Base-by-base conservation (phyloP, 1,140 invertebrate genomes). In the Macrostomum lignano region DNA sequence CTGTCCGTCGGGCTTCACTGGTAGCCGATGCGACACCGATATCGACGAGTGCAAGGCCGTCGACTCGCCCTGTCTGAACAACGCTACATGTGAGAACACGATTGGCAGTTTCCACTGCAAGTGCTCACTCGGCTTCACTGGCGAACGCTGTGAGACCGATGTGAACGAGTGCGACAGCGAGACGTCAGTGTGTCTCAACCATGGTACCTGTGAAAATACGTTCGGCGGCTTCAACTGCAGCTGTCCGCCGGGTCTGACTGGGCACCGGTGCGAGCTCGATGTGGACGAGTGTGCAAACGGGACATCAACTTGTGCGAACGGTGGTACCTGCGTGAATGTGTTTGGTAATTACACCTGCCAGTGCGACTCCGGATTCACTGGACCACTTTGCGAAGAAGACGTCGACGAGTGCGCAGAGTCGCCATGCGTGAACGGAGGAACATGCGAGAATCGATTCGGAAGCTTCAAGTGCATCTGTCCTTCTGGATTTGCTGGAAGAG, bases 101-200 rank as follows among this genome's bases (percentile, higher is more conserved):
- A 77, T 86, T 44, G 88, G 88, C 49, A 31, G 73, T 15, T 88
- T 78, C 51, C 74, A 72, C 17, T 93, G 82, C 49, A 67, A 30
- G n/a, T 98, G 91, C 60, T 78, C 78, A 7, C 64, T 71, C 11
- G 86, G 88, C 31, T 98, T 91, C 46, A 74, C 72, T 13, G 91
- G 91, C 6, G 93, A 91, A 62, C 68, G 82, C 26, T 98, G 91
- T 49, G 78, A 96, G 45, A 68, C 78, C 35, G 91, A 91, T 51
- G 73, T 88, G 21, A 72, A 94, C 46, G 61, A 94, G 2, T 96
- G 88, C 33, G 41, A 30, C 2, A 65, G 61, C 15, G 65, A 69
- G 38, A 76, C 84, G 0, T 17, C 26, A 7, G 14, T 28, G 15
- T 98, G 88, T 46, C 63, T 72, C 41, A 93, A 96, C 55, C 74